phyloP scores from a whole-genome alignment of 1,140 invertebrate genomes.

The Megathymus violae region DNA sequence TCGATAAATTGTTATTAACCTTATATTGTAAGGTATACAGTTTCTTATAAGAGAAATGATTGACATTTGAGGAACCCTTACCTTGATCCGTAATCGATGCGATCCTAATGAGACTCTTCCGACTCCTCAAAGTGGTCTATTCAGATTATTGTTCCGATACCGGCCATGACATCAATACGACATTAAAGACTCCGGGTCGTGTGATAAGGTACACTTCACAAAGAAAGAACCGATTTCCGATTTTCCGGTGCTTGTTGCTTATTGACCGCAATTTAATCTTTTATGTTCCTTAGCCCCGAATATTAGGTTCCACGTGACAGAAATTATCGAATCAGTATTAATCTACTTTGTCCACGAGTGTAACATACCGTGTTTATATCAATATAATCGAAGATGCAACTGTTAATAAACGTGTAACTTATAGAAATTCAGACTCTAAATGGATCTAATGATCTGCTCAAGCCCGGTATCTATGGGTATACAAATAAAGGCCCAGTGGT shows the following conservation, averaged over 20 bases:
- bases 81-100: constrained; percentile 8
- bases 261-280: neutral
- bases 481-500: no score
- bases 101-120: constrained; percentile 22
- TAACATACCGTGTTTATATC: no score
- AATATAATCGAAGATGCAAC: no score
- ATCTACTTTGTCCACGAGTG: no score
- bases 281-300: no score
- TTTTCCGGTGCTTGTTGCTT: neutral
- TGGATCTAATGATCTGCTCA: no score
- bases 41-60: neutral
- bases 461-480: no score
- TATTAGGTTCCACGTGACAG: no score
- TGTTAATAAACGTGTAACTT: no score
- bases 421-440: no score
- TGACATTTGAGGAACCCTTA: constrained; percentile 12
- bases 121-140: neutral
- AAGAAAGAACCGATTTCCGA: neutral
- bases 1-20: neutral
- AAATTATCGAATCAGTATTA: no score
- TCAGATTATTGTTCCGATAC: constrained; percentile 19
- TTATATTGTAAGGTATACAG: neutral
- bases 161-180: constrained; percentile 5
- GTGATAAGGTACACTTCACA: neutral
- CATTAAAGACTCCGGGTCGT: neutral